These are phyloP conservation scores for Myrmecophaga tridactyla DNA, from an alignment of 2,113 vertebrate species.

Conservation along the genomic window DNA sequence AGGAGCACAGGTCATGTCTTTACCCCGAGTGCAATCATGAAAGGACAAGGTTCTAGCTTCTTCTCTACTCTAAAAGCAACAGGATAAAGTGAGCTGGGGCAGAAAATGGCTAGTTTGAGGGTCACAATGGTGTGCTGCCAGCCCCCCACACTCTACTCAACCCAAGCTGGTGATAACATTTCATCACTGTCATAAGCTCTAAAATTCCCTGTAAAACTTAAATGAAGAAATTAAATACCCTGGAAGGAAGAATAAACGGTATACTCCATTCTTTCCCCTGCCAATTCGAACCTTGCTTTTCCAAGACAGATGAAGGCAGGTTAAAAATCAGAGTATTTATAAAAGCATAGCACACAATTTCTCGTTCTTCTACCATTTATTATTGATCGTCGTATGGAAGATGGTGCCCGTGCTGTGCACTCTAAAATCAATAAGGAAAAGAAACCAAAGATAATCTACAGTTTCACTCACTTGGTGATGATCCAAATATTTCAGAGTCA, in stretches of 20 bases:
- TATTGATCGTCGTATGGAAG: background rate
- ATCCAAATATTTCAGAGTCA: conserved; percentile 1
- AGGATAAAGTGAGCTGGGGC: background rate
- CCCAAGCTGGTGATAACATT: background rate
- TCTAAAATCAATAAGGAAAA: conserved; percentile 39
- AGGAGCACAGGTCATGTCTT: background rate
- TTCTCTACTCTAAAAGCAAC: background rate
- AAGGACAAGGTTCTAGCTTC: background rate
- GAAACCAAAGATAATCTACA: background rate
- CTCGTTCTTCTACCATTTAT: background rate
- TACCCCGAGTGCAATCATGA: background rate
- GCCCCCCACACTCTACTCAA: background rate
- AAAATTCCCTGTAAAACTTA: conserved; percentile 12
- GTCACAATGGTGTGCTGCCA: background rate
- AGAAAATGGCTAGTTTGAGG: background rate
- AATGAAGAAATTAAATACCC: conserved; percentile 32
- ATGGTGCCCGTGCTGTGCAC: background rate
- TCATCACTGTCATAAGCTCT: background rate
- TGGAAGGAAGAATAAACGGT: background rate
- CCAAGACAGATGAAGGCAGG: background rate
- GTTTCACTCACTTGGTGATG: background rate
- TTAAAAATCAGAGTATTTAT: background rate
- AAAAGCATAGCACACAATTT: background rate
- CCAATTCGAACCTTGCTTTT: background rate
- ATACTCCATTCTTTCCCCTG: background rate